Evolutionary conservation across 2,113 vertebrate genomes (phyloP), one percentile per base, ranked within the genome.

Genomic region (Crocuta crocuta): DNA sequence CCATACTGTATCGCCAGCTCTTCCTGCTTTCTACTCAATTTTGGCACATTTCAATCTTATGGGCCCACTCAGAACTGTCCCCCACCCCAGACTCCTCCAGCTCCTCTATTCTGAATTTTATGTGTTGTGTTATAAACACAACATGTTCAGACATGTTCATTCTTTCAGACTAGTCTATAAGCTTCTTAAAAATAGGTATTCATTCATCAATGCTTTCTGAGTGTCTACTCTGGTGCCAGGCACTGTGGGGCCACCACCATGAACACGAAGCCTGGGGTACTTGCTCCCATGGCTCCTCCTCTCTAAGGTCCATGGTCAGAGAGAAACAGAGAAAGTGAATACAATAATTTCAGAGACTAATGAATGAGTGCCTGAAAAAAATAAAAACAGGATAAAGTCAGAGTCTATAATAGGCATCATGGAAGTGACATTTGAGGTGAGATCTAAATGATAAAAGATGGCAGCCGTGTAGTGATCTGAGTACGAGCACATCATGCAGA

Each of bases 301-400:
- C 15, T 39, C 39, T 45, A 58, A 28, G 58, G 86, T 50, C 76
- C 83, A 26, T 2, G 35, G 73, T 19, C 65, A 85, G 1, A 23
- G 55, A 89, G 70, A 89, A 50, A 70, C n/a, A 7, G 66, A 48
- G 28, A 13, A 91, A n/a, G 12, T 15, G 7, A 76, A 24, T 21
- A 65, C 4, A 81, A 61, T 21, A 68, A 94, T 33, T 65, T 48
- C 48, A 86, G 45, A 95, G 71, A 76, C 10, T 66, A 66, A 13
- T 23, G 10, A 66, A 13, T 23, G 11, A 70, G 39, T 66, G 53
- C 35, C 43, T 58, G 17, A 61, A 45, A 16, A 86, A 74, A 88
- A 55, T 23, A 71, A 65, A 94, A 94, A 82, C 19, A 68, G 31
- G 23, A 61, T 53, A 50, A 95, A 91, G 63, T 84, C 86, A 96